These are phyloP conservation scores for Tenualosa ilisha DNA, from an alignment of 2,797 vertebrate species.

Conservation along the genomic window DNA sequence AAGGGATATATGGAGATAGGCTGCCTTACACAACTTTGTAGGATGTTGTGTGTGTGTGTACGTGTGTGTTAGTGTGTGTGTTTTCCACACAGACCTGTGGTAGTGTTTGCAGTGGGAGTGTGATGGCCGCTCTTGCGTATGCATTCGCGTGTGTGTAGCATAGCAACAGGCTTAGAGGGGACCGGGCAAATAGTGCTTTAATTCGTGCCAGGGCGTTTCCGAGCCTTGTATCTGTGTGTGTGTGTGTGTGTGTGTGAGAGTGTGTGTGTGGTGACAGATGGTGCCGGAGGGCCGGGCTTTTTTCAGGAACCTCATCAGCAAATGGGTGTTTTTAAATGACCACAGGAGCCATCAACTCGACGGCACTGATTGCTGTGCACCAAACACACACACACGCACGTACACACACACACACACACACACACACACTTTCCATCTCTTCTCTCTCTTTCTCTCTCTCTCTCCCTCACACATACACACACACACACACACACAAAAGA, in stretches of 20 bases:
- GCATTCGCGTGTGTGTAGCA: conserved; percentile 31
- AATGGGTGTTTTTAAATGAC: conserved; percentile 44
- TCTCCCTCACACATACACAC: neutral
- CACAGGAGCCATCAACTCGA: neutral
- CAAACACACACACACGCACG: neutral
- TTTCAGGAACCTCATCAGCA: conserved; percentile 46
- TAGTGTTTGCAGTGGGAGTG: neutral
- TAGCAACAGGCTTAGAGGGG: conserved; percentile 42
- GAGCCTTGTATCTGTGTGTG: conserved; percentile 26
- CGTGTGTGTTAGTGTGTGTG: neutral
- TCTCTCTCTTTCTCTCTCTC: too few relatives aligned
- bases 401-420: neutral
- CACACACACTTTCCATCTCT: neutral
- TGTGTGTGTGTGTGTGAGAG: conserved; percentile 3
- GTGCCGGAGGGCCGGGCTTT: conserved; percentile 33
- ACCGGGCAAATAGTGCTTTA: conserved; percentile 45
- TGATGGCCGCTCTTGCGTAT: conserved; percentile 7
- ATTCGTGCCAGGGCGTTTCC: conserved; percentile 38
- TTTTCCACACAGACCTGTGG: neutral
- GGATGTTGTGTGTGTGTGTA: conserved; percentile 5
- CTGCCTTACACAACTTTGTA: neutral
- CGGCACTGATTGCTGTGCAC: neutral
- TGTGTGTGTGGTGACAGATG: conserved; percentile 47
- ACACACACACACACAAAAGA: neutral
- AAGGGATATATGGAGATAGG: neutral